These are phyloP conservation scores for Pachymerium ferrugineum DNA, from an alignment of 2,888 invertebrate species.

Conservation along the genomic window DNA sequence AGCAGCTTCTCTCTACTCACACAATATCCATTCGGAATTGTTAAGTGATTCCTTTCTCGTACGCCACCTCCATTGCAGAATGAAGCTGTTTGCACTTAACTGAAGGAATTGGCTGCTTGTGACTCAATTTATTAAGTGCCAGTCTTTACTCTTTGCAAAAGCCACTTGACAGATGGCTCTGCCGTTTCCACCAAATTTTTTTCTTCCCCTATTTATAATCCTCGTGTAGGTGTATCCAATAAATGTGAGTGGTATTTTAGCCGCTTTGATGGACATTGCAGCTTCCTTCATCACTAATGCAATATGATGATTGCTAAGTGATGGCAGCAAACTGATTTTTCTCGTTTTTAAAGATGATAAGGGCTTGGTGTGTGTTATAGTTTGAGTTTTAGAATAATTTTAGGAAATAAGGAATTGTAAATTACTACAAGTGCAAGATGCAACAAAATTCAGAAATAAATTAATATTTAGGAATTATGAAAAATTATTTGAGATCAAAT, in stretches of 20 bases:
- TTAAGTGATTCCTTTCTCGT: neutral
- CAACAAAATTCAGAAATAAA: too few species aligned
- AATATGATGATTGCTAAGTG: neutral
- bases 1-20: neutral
- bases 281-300: neutral
- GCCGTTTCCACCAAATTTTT: neutral
- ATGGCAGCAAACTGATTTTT: conserved; percentile 6
- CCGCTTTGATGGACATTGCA: neutral
- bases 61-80: neutral
- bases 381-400: too few species aligned
- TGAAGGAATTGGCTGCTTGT: too few species aligned
- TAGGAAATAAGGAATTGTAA: too few species aligned
- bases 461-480: too few species aligned
- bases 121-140: too few species aligned
- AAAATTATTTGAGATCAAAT: too few species aligned
- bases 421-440: too few species aligned
- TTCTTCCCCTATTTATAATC: neutral
- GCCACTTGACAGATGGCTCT: too few species aligned
- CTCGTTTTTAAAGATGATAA: neutral
- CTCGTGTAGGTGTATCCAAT: neutral
- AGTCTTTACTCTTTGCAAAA: too few species aligned
- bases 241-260: neutral
- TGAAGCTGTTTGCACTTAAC: neutral
- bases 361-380: too few species aligned
- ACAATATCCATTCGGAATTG: neutral